Evolutionary conservation across 2,113 vertebrate species (phyloP).

Genomic region (human): GRCh38 chr7:36199001-36199500

Average conservation of each 20-base stretch:
- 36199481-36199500: neutral
- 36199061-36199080: neutral
- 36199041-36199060: neutral
- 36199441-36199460: neutral
- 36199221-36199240: neutral
- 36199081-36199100: neutral
- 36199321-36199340: neutral
- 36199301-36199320: neutral
- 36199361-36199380: neutral
- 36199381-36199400: neutral
- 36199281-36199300: neutral
- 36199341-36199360: neutral
- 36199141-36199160: neutral
- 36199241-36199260: neutral
- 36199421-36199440: neutral
- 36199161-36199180: neutral
- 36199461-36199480: neutral
- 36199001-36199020: rapidly evolving
- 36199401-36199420: neutral
- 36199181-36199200: too few relatives aligned
- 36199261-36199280: neutral
- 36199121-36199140: neutral
- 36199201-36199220: neutral
- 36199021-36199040: neutral
- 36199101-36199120: neutral